These are phyloP conservation scores for Drosophila ambigua DNA, from an alignment of 1,140 invertebrate species.

Conservation along the genomic window DNA sequence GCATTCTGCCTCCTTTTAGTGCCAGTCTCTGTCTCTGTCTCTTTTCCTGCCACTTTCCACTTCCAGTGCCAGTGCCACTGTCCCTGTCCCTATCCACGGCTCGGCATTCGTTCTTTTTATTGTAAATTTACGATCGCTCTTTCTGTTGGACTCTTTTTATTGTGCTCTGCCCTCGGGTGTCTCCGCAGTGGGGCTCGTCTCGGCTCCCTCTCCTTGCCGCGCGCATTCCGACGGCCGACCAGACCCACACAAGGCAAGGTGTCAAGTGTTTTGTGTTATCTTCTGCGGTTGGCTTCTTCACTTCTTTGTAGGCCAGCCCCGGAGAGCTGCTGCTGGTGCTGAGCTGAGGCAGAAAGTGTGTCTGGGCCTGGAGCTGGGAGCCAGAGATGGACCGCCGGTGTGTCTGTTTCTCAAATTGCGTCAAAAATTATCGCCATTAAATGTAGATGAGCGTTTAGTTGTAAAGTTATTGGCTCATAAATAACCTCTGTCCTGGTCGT, in stretches of 20 bases:
- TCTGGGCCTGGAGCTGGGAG: background rate
- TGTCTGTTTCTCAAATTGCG: slow-evolving; percentile 75
- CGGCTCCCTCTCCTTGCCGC: background rate
- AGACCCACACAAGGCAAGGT: slow-evolving; percentile 46
- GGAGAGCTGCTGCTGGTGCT: background rate
- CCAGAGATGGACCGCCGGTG: slow-evolving; percentile 29
- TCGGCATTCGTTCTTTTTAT: slow-evolving; percentile 34
- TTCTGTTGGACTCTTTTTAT: slow-evolving; percentile 63
- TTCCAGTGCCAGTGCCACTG: too few species aligned
- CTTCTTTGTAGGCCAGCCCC: slow-evolving; percentile 52
- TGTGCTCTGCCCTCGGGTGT: slow-evolving; percentile 23
- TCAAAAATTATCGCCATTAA: slow-evolving; percentile 81
- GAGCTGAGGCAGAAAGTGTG: too few species aligned
- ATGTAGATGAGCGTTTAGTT: slow-evolving; percentile 82
- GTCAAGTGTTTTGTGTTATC: slow-evolving; percentile 76
- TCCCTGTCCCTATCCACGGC: too few species aligned
- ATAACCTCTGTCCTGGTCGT: slow-evolving; percentile 41
- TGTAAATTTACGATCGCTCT: slow-evolving; percentile 68
- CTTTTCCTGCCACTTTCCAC: background rate
- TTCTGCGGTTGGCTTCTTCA: slow-evolving; percentile 62
- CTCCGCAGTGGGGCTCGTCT: slow-evolving; percentile 16
- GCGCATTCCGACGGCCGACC: slow-evolving; percentile 25
- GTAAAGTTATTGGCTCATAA: slow-evolving; percentile 79
- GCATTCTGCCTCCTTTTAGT: slow-evolving; percentile 42
- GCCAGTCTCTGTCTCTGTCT: slow-evolving; percentile 2